Percentiles rank a stretch among this genome's conserved stretches.
These are phyloP conservation scores for Nymphalis polychloros DNA, from an alignment of 2,888 invertebrate genomes.

Conservation along the genomic window DNA sequence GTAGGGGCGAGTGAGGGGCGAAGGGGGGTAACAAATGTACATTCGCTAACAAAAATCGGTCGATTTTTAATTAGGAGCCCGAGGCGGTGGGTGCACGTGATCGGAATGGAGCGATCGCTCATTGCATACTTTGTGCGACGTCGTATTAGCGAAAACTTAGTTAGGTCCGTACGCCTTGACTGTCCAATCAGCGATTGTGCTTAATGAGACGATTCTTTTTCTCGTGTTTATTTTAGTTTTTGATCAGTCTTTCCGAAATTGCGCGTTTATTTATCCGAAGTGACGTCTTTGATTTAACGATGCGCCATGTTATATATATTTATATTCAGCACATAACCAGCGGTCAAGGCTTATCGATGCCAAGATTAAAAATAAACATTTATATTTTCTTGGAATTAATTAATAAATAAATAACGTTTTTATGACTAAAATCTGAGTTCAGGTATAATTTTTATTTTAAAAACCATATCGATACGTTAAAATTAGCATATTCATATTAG, in stretches of 20 bases:
- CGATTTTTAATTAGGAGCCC: slow-evolving; percentile 79
- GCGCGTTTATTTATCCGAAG: slow-evolving; percentile 17
- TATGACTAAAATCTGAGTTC: too few relatives aligned
- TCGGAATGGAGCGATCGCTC: slow-evolving; percentile 66
- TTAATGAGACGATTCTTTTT: slow-evolving; percentile 58
- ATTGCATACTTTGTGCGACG: slow-evolving; percentile 54
- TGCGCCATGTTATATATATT: too few relatives aligned
- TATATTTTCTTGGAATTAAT: too few relatives aligned
- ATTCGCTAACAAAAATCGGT: slow-evolving; percentile 74
- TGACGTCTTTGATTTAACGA: slow-evolving; percentile 13
- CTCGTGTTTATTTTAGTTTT: slow-evolving; percentile 40
- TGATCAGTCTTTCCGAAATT: slow-evolving; percentile 25
- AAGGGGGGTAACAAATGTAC: slow-evolving; percentile 57
- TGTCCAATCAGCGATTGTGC: slow-evolving; percentile 69
- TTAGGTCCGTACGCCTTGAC: slow-evolving; percentile 64
- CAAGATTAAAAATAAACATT: too few relatives aligned
- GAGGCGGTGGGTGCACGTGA: slow-evolving; percentile 61
- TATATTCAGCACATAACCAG: too few relatives aligned
- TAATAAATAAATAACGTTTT: too few relatives aligned
- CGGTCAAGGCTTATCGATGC: too few relatives aligned
- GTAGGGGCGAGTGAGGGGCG: slow-evolving; percentile 12
- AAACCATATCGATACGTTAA: too few relatives aligned
- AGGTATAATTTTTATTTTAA: too few relatives aligned
- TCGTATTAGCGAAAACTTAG: slow-evolving; percentile 64
- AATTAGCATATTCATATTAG: too few relatives aligned